Base-by-base conservation (phyloP, 1,140 invertebrate genomes). In the Bathynomus jamesi region DNA sequence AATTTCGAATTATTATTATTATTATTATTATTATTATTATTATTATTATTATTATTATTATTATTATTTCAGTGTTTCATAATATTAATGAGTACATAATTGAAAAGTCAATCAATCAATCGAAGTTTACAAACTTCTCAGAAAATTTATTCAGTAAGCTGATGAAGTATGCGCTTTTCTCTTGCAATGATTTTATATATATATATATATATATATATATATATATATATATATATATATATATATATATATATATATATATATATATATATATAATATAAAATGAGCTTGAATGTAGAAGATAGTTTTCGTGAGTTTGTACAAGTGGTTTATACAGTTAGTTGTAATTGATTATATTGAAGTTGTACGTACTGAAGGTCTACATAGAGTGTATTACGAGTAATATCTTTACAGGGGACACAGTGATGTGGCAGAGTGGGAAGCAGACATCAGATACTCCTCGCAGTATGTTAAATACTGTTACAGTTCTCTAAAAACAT, bases 201-300 rank as follows among this genome's bases (percentile, higher is more conserved):
- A 63, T 63, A 28, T 63, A 63, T 63, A 63, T 63, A 63, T 63
- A 63, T 63, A 63, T 63, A 63, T 63, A 63, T 63, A 63, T 63
- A 3, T 3, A 63, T 63, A 28, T 63, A 63, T 63, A 28, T 63
- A 63, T 62, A 63, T 63, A 63, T 63, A 28, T 63, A 63, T 65
- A 65, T 65, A 29, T 65, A 29, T 65, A 65, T 65, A 65, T 29
- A 65, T 65, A 29, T 28, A 11, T 65, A 65, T 65, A 65, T 65
- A 65, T 65, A 29, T 65, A 28, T 65, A 29, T 65, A 65, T 65
- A 65, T 65, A 29, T 65, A 65, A 60, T 5, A 17, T 5, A 24
- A 60, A 17, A 60, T n/a, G 24, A 60, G 17, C 53, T 60, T 60
- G 2, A 60, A 60, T 60, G 2, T 17, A 60, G 24, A 24, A 60